Percentiles rank a stretch among this genome's conserved stretches.
phyloP scores from a whole-genome alignment of 1,140 invertebrate species.

The Drosophila pectinifera region DNA sequence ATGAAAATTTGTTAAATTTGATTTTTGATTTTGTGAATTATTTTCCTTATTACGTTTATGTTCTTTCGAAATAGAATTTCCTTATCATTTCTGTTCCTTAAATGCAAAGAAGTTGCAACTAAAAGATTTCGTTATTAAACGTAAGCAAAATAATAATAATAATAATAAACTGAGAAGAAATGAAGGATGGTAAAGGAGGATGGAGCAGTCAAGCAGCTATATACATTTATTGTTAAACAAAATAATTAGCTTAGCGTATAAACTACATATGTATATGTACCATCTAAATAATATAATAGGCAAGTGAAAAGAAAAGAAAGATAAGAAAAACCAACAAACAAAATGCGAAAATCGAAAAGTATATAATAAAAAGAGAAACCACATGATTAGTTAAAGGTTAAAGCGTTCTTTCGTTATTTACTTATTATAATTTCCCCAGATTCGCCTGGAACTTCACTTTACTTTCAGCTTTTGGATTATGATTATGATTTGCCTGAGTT shows the following conservation, averaged over 20 bases:
- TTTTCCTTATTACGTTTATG: constrained; percentile 65
- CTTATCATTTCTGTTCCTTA: constrained; percentile 77
- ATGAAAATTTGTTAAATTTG: constrained; percentile 48
- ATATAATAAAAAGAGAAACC: constrained; percentile 69
- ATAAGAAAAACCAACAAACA: constrained; percentile 15
- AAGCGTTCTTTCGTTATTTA: constrained; percentile 45
- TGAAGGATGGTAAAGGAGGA: constrained; percentile 22
- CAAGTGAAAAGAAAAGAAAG: constrained; percentile 58
- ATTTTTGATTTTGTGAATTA: constrained; percentile 56
- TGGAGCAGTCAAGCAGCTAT: constrained; percentile 70
- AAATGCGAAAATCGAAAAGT: constrained; percentile 57
- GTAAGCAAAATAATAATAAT: constrained; percentile 43
- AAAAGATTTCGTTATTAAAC: constrained; percentile 63
- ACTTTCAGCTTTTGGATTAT: constrained; percentile 14
- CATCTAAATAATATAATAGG: constrained; percentile 72
- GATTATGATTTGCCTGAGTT: constrained; percentile 12
- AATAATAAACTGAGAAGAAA: constrained; percentile 11
- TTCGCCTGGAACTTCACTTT: constrained; percentile 13
- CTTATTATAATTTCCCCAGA: constrained; percentile 10
- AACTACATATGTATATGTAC: constrained; percentile 79
- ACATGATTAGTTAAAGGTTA: constrained; percentile 71
- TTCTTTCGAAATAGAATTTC: constrained; percentile 76
- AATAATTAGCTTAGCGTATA: constrained; percentile 79
- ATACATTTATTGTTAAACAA: constrained; percentile 82
- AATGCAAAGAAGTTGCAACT: constrained; percentile 71